Base-by-base conservation (phyloP, 2,113 vertebrate genomes). In the Acanthisitta chloris region DNA sequence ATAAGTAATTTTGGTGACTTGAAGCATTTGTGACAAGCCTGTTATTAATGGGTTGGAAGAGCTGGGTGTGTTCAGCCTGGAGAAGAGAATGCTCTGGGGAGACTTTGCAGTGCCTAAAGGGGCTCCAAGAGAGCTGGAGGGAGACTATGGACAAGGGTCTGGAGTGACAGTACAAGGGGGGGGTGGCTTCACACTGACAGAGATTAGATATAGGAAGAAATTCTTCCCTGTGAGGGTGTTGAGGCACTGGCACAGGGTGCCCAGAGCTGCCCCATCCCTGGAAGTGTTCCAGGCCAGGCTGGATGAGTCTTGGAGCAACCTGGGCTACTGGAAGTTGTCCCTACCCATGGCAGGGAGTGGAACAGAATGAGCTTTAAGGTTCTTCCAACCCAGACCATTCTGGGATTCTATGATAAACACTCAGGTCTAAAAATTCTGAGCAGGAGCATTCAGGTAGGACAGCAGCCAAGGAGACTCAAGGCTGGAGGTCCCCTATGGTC, bases 81-180 rank as follows among this genome's bases (percentile, higher is more conserved):
- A 61, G 10, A 61, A 0, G 79, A 23, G 46, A 61, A 89, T 21
- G 45, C 0, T 89, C 38, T 38, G n/a, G 24, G 52, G 16, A 66
- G 52, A 66, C 26, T 59, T 48, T 2, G 0, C 55, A 62, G 65
- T 1, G 23, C 16, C 57, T 13, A 1, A 11, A 71, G 42, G 65
- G 33, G 51, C 58, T 73, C 51, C 59, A 51, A 33, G 59, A 65
- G 43, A 59, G 78, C 86, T 59, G 69, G 2, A 59, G 33, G 52
- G 69, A 52, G 28, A 3, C 59, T 81, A 28, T 18, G 67, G 45
- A 49, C 51, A 66, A 46, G 36, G 73, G 0, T n/a, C 1, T 21
- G 17, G 34, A 48, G 66, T 28, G 52, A 18, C 46, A 74, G 70
- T 7, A 40, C 38, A 10, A n/a, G n/a, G 52, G 33, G 52, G 33